Conservation (phyloP, 2,888 invertebrate species). For the Lepidochrysops patricia region DNA sequence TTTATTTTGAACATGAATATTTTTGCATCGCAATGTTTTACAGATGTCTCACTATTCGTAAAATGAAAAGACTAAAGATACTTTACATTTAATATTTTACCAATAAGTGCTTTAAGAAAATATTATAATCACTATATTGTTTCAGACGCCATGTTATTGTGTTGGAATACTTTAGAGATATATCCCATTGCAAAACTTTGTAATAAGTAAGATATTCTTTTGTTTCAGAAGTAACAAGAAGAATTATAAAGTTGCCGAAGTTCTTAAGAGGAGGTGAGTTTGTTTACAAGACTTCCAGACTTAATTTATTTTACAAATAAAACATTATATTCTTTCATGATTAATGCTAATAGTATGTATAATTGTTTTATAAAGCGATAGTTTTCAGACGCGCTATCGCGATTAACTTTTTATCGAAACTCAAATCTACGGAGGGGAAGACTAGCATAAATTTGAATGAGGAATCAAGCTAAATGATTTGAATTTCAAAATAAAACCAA, state of each 20-base stretch:
- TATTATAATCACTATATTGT: too few relatives aligned
- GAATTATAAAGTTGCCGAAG: slow-evolving; percentile 35
- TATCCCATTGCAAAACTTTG: background rate
- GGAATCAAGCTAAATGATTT: background rate
- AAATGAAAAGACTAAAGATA: too few relatives aligned
- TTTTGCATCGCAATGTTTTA: too few relatives aligned
- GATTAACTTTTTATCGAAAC: background rate
- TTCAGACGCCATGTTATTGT: too few relatives aligned
- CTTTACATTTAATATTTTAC: too few relatives aligned
- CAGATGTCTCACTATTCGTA: too few relatives aligned
- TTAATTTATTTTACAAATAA: background rate
- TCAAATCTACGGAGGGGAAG: background rate
- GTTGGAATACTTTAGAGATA: background rate
- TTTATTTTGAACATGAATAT: background rate
- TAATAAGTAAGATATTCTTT: slow-evolving; percentile 19
- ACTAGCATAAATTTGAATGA: background rate
- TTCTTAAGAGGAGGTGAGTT: slow-evolving; percentile 37
- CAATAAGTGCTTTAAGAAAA: too few relatives aligned
- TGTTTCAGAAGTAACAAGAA: slow-evolving; percentile 36
- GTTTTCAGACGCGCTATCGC: background rate
- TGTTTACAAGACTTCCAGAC: background rate
- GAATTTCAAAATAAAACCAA: background rate
- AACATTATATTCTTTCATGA: too few relatives aligned
- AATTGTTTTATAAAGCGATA: background rate
- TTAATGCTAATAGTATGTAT: too few relatives aligned